Conservation (phyloP, 2,797 vertebrate genomes). For the Melanitta fusca region DNA sequence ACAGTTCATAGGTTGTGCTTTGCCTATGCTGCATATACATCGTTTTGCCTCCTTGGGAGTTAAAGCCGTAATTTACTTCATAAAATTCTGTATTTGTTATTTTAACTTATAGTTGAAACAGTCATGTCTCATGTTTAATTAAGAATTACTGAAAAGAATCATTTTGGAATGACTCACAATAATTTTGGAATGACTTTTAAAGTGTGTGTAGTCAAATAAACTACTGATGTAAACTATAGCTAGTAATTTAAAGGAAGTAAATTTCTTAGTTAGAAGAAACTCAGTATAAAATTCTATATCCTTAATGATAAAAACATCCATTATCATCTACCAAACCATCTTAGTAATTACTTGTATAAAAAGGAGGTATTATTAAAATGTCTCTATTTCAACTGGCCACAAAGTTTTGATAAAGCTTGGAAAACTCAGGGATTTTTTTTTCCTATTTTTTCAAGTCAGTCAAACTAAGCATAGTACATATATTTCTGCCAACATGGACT, state of each 20-base stretch:
- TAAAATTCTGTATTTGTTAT: neutral
- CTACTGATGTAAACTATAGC: constrained; percentile 21
- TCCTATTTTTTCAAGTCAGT: neutral
- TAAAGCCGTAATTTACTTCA: neutral
- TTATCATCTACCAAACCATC: neutral
- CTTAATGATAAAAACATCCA: neutral
- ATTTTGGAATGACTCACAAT: neutral
- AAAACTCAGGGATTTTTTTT: neutral
- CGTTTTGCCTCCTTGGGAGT: neutral
- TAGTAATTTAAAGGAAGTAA: constrained; percentile 2
- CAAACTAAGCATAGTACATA: constrained; percentile 2
- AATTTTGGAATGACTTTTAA: constrained; percentile 10
- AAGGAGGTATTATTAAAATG: neutral
- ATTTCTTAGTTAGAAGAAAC: constrained; percentile 20
- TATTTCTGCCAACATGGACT: neutral
- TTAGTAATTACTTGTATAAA: neutral
- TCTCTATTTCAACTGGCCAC: neutral
- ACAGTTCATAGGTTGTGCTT: neutral
- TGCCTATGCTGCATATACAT: neutral
- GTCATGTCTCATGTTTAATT: constrained; percentile 35
- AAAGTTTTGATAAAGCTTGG: neutral
- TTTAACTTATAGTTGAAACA: constrained; percentile 28
- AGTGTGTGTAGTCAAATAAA: constrained; percentile 12
- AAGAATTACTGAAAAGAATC: constrained; percentile 46
- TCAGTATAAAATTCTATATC: neutral